Conservation (phyloP, 2,797 vertebrate species). For the Enteromius trimaculatus region DNA sequence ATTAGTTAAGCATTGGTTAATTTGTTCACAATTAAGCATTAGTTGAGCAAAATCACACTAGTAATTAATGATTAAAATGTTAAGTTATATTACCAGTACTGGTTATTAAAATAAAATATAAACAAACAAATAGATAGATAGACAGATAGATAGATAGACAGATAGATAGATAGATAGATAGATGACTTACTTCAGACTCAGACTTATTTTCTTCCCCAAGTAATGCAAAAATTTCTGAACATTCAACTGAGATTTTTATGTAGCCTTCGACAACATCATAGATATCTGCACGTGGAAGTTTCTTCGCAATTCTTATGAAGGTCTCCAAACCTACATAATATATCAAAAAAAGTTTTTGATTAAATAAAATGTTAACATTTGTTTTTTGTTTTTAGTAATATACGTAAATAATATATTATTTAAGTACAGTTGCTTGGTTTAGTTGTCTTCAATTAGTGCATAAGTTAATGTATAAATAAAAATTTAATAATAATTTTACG, state of each 20-base stretch:
- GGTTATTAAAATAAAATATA: not conserved
- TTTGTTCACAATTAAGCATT: too few relatives aligned
- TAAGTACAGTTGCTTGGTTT: not conserved
- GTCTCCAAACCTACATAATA: constrained; percentile 78
- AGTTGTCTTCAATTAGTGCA: not conserved
- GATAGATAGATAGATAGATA: not conserved
- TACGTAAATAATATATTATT: too few relatives aligned
- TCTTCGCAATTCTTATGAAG: constrained; percentile 82
- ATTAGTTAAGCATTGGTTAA: too few relatives aligned
- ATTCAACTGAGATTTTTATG: constrained; percentile 92
- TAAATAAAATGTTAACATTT: not conserved
- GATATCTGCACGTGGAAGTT: constrained; percentile 77
- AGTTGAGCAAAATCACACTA: too few relatives aligned
- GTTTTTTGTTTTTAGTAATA: not conserved
- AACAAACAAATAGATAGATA: not conserved
- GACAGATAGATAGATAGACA: too few relatives aligned
- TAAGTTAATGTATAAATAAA: not conserved
- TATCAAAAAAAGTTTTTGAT: not conserved
- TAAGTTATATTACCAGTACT: too few relatives aligned
- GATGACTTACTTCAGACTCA: constrained; percentile 83
- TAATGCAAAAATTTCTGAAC: constrained; percentile 88
- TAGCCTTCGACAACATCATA: constrained; percentile 95
- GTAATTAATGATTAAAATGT: too few relatives aligned
- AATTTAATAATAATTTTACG: not conserved
- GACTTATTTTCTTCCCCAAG: constrained; percentile 81